Percentiles rank a stretch among this genome's conserved stretches.
Evolutionary conservation across 2,888 invertebrate species (phyloP).

Genomic region (Drosophila emarginata): DNA sequence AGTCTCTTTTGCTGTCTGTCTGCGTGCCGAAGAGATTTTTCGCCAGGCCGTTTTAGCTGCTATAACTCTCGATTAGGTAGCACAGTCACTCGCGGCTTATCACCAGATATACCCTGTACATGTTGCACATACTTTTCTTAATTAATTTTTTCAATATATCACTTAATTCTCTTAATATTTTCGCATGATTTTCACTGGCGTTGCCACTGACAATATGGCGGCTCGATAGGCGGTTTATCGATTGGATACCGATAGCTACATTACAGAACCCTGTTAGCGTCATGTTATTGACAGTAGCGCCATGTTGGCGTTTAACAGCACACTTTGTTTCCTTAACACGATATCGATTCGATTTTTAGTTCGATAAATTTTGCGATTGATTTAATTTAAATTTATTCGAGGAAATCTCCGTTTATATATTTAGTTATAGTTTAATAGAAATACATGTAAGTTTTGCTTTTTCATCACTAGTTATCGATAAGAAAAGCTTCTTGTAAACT

Average conservation of each 20-base stretch:
- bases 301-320: slow-evolving; percentile 1
- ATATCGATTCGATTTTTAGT: not conserved
- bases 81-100: slow-evolving; percentile 50
- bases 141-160: slow-evolving; percentile 68
- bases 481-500: not conserved
- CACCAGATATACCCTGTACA: slow-evolving; percentile 52
- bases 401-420: not conserved
- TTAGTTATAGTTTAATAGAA: not conserved
- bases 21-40: slow-evolving; percentile 64
- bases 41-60: slow-evolving; percentile 49
- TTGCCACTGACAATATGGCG: slow-evolving; percentile 73
- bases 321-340: not conserved
- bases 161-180: slow-evolving; percentile 72
- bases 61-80: slow-evolving; percentile 39
- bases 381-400: not conserved
- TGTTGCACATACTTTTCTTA: slow-evolving; percentile 64
- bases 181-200: slow-evolving; percentile 66
- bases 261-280: not conserved
- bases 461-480: not conserved
- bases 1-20: slow-evolving; percentile 58
- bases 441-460: not conserved
- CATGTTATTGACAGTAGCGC: not conserved
- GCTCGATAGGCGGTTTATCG: slow-evolving; percentile 18
- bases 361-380: not conserved
- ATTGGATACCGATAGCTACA: not conserved